These are phyloP conservation scores for Helleia helle DNA, from an alignment of 2,888 invertebrate genomes.

Conservation along the genomic window DNA sequence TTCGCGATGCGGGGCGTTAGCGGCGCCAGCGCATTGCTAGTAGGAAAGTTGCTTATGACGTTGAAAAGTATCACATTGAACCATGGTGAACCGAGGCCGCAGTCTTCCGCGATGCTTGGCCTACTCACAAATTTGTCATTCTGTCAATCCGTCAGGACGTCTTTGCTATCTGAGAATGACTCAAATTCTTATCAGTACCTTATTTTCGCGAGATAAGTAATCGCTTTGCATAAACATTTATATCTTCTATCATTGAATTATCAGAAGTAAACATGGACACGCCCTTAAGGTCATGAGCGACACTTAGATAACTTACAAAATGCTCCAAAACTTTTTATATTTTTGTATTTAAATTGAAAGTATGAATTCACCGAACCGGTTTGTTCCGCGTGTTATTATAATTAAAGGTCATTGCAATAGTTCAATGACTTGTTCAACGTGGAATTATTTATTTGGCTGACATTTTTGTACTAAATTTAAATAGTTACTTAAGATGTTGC, in stretches of 20 bases:
- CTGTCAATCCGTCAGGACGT: conserved; percentile 66
- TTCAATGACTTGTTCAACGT: conserved; percentile 4
- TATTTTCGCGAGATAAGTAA: not conserved
- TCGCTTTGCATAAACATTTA: not conserved
- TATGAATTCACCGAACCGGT: conserved; percentile 12
- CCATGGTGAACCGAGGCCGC: conserved; percentile 65
- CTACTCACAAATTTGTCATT: conserved; percentile 71
- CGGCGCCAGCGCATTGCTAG: conserved; percentile 58
- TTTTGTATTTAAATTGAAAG: conserved; percentile 8
- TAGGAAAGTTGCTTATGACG: conserved; percentile 73
- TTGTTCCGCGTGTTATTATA: conserved; percentile 5
- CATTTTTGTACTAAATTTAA: not conserved
- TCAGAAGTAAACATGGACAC: too few species aligned
- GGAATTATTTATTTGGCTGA: conserved; percentile 1
- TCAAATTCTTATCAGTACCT: conserved; percentile 35
- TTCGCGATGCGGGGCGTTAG: conserved; percentile 40
- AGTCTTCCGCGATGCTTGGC: conserved; percentile 63
- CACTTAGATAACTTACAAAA: too few species aligned
- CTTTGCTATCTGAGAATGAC: conserved; percentile 48
- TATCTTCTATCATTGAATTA: too few species aligned
- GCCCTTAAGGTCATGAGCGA: too few species aligned
- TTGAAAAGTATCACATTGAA: conserved; percentile 73
- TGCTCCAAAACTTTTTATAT: not conserved
- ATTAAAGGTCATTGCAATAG: conserved; percentile 8
- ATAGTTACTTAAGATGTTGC: too few species aligned